Conservation (phyloP, 2,888 invertebrate genomes). For the Drosophila meridiana region DNA sequence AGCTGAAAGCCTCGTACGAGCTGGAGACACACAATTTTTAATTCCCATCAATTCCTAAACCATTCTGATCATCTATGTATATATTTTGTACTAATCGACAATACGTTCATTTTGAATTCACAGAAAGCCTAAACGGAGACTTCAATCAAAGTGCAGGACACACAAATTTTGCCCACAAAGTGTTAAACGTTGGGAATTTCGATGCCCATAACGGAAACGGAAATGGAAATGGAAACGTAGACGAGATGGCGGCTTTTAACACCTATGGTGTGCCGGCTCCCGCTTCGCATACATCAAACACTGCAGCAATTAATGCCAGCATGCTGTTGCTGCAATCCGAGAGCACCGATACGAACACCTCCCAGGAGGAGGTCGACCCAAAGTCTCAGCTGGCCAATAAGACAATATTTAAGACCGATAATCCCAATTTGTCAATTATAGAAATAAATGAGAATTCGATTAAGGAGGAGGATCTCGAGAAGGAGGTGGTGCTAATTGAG, state of each 20-base stretch:
- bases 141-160: slow-evolving; percentile 44
- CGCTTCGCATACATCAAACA: slow-evolving; percentile 23
- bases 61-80: not conserved
- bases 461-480: slow-evolving; percentile 77
- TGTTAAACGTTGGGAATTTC: slow-evolving; percentile 70
- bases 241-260: slow-evolving; percentile 37
- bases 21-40: slow-evolving; percentile 19
- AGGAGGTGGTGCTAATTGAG: slow-evolving; percentile 82
- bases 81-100: slow-evolving; percentile 15
- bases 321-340: slow-evolving; percentile 81
- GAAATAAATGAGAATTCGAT: slow-evolving; percentile 84
- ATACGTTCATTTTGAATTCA: slow-evolving; percentile 11
- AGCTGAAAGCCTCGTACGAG: slow-evolving; percentile 43
- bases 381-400: slow-evolving; percentile 85
- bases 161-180: slow-evolving; percentile 48
- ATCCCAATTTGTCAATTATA: slow-evolving; percentile 85
- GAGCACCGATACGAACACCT: slow-evolving; percentile 83
- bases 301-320: slow-evolving; percentile 67
- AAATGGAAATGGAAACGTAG: slow-evolving; percentile 42
- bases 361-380: slow-evolving; percentile 84
- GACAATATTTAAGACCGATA: slow-evolving; percentile 84
- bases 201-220: slow-evolving; percentile 60
- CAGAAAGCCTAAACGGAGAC: slow-evolving; percentile 74
- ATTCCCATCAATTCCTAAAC: not conserved
- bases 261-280: slow-evolving; percentile 16